Conservation (phyloP, 2,113 vertebrate genomes). For the Lepus europaeus region DNA sequence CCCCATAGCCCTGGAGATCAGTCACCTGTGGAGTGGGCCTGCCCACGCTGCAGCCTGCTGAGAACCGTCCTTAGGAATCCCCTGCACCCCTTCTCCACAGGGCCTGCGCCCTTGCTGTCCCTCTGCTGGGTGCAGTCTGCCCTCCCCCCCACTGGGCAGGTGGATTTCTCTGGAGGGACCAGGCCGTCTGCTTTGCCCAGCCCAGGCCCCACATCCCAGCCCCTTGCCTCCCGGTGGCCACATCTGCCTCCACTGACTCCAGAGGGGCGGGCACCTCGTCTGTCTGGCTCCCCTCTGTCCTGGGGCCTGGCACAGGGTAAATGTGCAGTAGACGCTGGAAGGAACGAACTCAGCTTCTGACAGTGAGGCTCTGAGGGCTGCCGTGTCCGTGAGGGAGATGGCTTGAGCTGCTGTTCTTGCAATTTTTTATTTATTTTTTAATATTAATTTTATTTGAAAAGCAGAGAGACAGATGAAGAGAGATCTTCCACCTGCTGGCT, state of each 20-base stretch:
- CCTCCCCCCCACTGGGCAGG: neutral
- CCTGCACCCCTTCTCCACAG: neutral
- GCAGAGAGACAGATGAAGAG: too few relatives aligned
- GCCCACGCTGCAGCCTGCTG: neutral
- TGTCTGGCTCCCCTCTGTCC: neutral
- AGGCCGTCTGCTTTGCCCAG: neutral
- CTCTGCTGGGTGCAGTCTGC: neutral
- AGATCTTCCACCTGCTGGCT: neutral
- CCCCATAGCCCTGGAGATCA: neutral
- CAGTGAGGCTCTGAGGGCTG: neutral
- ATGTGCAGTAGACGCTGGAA: neutral
- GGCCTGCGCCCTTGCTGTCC: rapidly evolving
- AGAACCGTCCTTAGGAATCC: neutral
- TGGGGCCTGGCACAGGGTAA: neutral
- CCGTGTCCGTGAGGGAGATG: neutral
- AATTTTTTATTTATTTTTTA: too few relatives aligned
- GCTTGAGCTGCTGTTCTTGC: too few relatives aligned
- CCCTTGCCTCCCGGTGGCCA: neutral
- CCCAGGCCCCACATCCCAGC: neutral
- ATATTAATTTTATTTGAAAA: too few relatives aligned
- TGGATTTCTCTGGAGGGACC: neutral
- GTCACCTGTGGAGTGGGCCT: neutral
- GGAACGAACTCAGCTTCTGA: too few relatives aligned
- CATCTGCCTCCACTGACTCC: rapidly evolving
- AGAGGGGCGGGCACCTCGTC: neutral